Evolutionary conservation across 2,888 invertebrate species (phyloP), one percentile per base, ranked within the genome.

Genomic region (Polyommatus icarus): DNA sequence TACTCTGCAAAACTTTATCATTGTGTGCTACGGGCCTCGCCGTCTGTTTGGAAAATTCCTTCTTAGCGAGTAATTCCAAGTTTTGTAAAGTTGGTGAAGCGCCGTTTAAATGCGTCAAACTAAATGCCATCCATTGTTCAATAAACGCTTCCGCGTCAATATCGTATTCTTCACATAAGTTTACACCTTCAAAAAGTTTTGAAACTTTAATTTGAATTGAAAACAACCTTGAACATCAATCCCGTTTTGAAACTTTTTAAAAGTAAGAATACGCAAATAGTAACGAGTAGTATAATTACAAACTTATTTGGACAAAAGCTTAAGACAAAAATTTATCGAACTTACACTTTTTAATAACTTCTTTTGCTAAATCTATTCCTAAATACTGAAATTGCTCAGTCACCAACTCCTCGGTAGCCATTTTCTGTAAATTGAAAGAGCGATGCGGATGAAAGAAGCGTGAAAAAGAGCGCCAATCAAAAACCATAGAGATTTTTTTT

Each of bases 101-200:
- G 57, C 96, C 96, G 82, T 95, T 94, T 81, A 95, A 89, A 85
- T 96, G 91, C 54, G 96, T 96, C 78, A 96, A 91, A 83, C 96
- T 96, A 87, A 95, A 97, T 29, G 97, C 97, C 91, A 96, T 95
- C 97, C 97, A 98, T 92, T 96, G 95, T 86, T 97, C 96, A 77
- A 96, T 96, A 83, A 97, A 96, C 84, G 96, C 95, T 86, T 96
- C 96, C 61, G 96, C 96, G 81, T 94, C 94, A 76, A 97, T 89
- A 83, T 94, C 90, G 86, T 97, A 95, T 77, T 93, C 94, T 81
- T 92, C 88, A 86, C 97, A 96, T 82, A 97, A 90, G 87, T 95
- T 96, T 84, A 95, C 92, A 95, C 96, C 94, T 94, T 85, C 79
- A 88, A 88, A 86, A 89, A 86, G 84, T 88, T 86, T 84, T 85